These are phyloP conservation scores for Laterallus jamaicensis DNA, from an alignment of 2,113 vertebrate genomes.

Conservation along the genomic window DNA sequence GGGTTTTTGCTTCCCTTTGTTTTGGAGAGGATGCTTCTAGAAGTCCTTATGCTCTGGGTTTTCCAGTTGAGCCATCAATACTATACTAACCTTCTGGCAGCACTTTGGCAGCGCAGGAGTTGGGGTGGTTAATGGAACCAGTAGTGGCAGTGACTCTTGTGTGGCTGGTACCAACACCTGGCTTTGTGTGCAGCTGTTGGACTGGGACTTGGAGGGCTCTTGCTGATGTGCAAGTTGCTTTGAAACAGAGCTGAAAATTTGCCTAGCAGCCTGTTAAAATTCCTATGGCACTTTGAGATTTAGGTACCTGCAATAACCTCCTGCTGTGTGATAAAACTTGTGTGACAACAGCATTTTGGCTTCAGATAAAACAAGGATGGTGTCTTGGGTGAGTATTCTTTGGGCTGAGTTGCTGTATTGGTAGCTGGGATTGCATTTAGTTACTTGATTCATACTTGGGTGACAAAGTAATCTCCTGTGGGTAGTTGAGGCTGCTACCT, in stretches of 20 bases:
- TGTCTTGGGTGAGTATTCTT: background rate
- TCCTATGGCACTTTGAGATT: background rate
- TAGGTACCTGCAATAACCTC: background rate
- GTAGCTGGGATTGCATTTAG: background rate
- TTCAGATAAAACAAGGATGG: background rate
- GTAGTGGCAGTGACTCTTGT: background rate
- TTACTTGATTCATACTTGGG: background rate
- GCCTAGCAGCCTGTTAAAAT: background rate
- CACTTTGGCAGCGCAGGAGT: background rate
- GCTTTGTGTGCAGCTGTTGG: background rate
- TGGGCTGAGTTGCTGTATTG: background rate
- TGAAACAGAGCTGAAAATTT: background rate
- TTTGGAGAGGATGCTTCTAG: background rate
- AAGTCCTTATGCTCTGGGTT: background rate
- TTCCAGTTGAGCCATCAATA: background rate
- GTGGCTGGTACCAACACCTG: too few species aligned
- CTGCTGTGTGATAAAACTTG: background rate
- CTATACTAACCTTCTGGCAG: background rate
- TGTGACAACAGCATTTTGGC: background rate
- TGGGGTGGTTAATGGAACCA: background rate
- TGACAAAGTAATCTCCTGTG: background rate
- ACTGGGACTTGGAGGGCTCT: background rate
- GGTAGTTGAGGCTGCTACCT: background rate
- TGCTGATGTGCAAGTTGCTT: background rate
- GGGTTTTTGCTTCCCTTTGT: background rate